Evolutionary conservation across 2,888 invertebrate genomes (phyloP).

Genomic region (Muscina levida): DNA sequence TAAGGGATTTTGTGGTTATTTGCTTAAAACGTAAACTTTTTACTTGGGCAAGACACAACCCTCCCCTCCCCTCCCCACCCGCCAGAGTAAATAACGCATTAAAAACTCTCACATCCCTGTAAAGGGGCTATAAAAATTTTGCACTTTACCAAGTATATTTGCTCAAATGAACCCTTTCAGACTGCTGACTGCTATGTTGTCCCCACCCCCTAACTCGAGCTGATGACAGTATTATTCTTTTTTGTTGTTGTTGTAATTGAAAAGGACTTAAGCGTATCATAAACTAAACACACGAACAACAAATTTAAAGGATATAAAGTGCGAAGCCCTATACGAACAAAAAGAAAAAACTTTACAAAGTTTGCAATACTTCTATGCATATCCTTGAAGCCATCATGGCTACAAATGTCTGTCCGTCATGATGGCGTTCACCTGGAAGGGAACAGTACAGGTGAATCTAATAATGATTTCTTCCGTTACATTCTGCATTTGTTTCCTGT

Average conservation of each 20-base stretch:
- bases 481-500: conserved; percentile 20
- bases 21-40: conserved; percentile 36
- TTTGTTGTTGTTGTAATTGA: conserved; percentile 39
- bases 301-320: background rate
- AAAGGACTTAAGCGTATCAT: conserved; percentile 40
- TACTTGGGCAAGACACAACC: background rate
- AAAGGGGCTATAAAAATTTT: conserved; percentile 9
- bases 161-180: conserved; percentile 17
- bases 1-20: conserved; percentile 52
- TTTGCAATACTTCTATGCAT: conserved; percentile 12
- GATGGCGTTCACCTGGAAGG: conserved; percentile 19
- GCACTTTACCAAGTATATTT: conserved; percentile 15
- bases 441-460: conserved; percentile 27
- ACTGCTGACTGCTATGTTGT: background rate
- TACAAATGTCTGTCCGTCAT: background rate
- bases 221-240: conserved; percentile 37
- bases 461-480: conserved; percentile 43
- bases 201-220: background rate
- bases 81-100: background rate
- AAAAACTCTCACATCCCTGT: background rate
- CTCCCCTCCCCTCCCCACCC: background rate
- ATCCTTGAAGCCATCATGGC: background rate
- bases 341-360: too few relatives aligned
- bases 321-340: too few relatives aligned
- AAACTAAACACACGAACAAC: conserved; percentile 19